A percentile compares a stretch with the other conserved stretches of the same genome.
Evolutionary conservation across 64 coral and sea anemone species (phyloP).

Genomic region (Montipora capricornis): DNA sequence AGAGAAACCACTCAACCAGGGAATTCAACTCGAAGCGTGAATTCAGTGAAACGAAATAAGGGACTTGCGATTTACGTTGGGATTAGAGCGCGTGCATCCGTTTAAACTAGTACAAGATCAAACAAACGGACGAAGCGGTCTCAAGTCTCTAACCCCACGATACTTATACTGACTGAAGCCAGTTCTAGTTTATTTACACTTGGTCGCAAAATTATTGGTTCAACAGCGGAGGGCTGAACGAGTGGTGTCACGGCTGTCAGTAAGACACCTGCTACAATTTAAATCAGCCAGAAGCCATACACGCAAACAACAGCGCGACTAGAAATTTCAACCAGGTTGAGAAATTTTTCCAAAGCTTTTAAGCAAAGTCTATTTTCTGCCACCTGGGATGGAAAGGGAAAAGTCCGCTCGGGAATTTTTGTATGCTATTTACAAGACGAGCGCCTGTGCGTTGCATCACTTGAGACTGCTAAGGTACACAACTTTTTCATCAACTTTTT

Average conservation of each 20-base stretch:
- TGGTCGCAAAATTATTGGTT: constrained; percentile 42
- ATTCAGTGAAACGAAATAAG: background rate
- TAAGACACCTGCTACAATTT: constrained; percentile 18
- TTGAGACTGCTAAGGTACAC: too few species aligned
- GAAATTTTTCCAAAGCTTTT: too few species aligned
- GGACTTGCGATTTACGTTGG: background rate
- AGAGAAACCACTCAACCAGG: constrained; percentile 7
- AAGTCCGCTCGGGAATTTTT: background rate
- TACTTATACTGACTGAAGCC: constrained; percentile 6
- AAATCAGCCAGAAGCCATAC: background rate
- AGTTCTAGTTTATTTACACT: constrained; percentile 35
- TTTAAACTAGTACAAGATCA: background rate
- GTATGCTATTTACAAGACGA: too few species aligned
- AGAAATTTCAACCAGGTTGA: background rate
- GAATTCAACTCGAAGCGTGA: constrained; percentile 3
- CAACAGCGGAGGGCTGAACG: background rate
- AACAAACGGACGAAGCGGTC: background rate
- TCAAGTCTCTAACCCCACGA: constrained; percentile 21
- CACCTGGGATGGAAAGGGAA: background rate
- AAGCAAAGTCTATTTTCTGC: background rate
- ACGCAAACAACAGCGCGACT: background rate
- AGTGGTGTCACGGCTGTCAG: constrained; percentile 22
- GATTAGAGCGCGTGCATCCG: background rate
- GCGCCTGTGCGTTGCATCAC: too few species aligned
- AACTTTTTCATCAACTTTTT: too few species aligned